Evolutionary conservation across 2,113 vertebrate species (phyloP), one percentile per base, ranked within the genome.

Genomic region (Cynocephalus volans): DNA sequence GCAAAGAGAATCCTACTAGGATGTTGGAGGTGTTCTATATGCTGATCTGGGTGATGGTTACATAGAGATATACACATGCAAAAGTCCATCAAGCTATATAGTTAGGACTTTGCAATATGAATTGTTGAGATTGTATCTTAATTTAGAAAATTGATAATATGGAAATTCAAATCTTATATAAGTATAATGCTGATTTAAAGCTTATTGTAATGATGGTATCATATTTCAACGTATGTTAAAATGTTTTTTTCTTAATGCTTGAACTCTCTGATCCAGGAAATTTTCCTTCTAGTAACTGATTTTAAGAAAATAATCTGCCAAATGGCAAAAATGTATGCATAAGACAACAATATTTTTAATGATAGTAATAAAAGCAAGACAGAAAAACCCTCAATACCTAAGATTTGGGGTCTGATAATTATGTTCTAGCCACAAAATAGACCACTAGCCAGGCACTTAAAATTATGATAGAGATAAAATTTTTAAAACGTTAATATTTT

Each of bases 341-440:
- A 73, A 69, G 31, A 75, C n/a, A 67, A 81, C 1, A 60, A 3
- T 4, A 10, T 60, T 56, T 90, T 72, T 79, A 64, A 69, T 54
- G 28, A 41, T 48, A 93, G 12, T 31, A 36, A 76, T 64, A 26
- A 75, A 97, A 97, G 17, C 33, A 96, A 92, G 23, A 31, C 1
- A 82, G 48, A 65, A 93, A 89, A 82, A 26, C 8, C 21, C 41
- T 26, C 83, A 50, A 48, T 56, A 4, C 72, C 14, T 80, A 88
- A 93, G 31, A 87, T 65, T 48, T 88, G 33, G 24, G 48, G 56
- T 73, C 11, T 65, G 15, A 24, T 79, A 85, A 88, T 75, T 81
- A 54, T 80, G 17, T 36, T 50, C 31, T 73, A 90, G 31, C 4
- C 19, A 92, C 21, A 93, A 45, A 89, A 54, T 48, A 19, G 80